phyloP scores from a whole-genome alignment of 2,113 vertebrate species.

The Physeter macrocephalus region DNA sequence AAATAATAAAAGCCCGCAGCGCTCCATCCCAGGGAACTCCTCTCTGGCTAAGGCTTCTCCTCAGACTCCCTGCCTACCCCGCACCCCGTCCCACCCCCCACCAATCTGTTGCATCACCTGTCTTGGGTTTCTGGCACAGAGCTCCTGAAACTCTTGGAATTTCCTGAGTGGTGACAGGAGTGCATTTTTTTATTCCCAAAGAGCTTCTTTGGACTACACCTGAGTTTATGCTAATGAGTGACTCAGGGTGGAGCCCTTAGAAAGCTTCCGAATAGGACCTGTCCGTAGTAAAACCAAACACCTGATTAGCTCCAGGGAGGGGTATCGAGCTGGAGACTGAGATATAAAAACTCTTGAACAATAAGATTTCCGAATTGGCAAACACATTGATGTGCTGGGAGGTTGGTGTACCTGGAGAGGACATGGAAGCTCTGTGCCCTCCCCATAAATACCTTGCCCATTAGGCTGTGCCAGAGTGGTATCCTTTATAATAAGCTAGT shows the following conservation, averaged over 20 bases:
- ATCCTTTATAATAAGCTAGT: neutral
- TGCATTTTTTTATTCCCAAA: neutral
- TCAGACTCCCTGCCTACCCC: too few species aligned
- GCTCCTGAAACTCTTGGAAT: neutral
- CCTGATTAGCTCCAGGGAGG: neutral
- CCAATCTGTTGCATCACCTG: neutral
- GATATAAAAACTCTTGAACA: neutral
- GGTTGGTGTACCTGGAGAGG: neutral
- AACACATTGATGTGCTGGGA: neutral
- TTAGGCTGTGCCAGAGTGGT: neutral
- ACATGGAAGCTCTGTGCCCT: neutral
- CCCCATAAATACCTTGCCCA: neutral
- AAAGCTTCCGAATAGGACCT: neutral
- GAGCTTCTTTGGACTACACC: neutral
- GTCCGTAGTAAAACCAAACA: neutral
- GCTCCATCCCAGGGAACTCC: neutral
- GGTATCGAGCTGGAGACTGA: neutral
- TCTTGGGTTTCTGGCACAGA: neutral
- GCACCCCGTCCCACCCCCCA: too few species aligned
- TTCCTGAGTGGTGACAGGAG: neutral
- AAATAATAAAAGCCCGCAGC: neutral
- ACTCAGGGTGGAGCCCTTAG: neutral
- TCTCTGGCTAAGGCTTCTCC: neutral
- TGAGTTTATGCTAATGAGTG: neutral
- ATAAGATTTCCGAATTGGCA: neutral